Evolutionary conservation across 1,140 invertebrate genomes (phyloP), one percentile per base, ranked within the genome.

Genomic region (Zaprionus ghesquierei): DNA sequence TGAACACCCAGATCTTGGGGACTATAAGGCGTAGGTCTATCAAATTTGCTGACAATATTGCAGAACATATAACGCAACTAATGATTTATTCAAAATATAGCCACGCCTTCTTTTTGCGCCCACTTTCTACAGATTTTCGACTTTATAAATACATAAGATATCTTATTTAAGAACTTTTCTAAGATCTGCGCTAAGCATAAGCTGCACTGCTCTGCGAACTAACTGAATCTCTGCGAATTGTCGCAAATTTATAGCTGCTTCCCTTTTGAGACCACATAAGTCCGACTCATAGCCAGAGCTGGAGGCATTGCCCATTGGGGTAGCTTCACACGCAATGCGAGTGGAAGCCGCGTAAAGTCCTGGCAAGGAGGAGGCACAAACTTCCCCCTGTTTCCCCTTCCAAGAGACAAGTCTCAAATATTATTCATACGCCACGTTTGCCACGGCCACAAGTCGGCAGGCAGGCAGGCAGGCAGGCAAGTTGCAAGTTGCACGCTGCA

Each of bases 361-460:
- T 46, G 41, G 41, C 35, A 6, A 1, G 3, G 3, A n/a, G 33
- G 3, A 10, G 3, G 44, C 59, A 81, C 29, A 41, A n/a, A n/a
- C n/a, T n/a, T n/a, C n/a, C n/a, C n/a, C n/a, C n/a, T n/a, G n/a
- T n/a, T n/a, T n/a, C 46, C 31, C 25, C 29, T 18, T 23, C 13
- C 15, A 53, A 53, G 25, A 56, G 69, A 46, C 50, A 54, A 31
- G 56, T 33, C 71, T 79, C 68, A 77, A 87, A 87, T 87, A 87
- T 89, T 87, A 87, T 87, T 87, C 82, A 87, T 87, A 87, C 84
- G 84, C 46, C 79, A 68, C 64, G 62, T 89, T 89, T 64, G 79
- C 69, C 54, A 69, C 49, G 70, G 63, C 75, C 68, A 60, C 33
- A 74, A 64, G 61, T 54, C 29, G 61, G n/a, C n/a, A n/a, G n/a